Evolutionary conservation across 92 coral and sea anemone genomes (phyloP), one percentile per base, ranked within the genome.

Genomic region (Heliopora coerulea): DNA sequence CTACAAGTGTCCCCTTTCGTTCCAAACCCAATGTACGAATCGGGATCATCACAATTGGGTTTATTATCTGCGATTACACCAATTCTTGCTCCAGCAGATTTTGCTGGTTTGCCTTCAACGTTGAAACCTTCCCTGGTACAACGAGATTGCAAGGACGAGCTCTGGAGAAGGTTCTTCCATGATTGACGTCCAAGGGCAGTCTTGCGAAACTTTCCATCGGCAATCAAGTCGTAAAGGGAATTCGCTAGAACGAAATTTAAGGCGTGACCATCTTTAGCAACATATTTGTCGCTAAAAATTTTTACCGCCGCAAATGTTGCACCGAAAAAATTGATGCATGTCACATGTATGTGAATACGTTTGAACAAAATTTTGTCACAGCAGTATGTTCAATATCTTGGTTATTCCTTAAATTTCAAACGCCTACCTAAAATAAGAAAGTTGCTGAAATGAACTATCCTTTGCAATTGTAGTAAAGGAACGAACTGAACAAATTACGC

Each of bases 111-210:
- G 3, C 37, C 1, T 7, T 4, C 21, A 5, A 50, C 58, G 44
- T 82, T 82, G 48, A 85, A 85, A 8, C 86, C 86, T 46, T 85
- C 86, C 27, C 17, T 10, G 39, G 78, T 86, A 44, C 87, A 86
- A 21, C 79, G 72, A 0, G 21, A 15, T 67, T 86, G 87, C 32
- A 86, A 59, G 23, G 85, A 83, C 4, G 90, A 72, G 26, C 79
- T 79, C 24, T 21, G 63, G 44, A 83, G 66, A 72, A 86, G 63
- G 11, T 78, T 41, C 61, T 58, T 48, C 87, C 90, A 86, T 15
- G 54, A 34, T 30, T 13, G 35, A 23, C 82, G 76, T n/a, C 87
- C 82, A 20, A 78, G 62, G 11, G 39, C 25, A 26, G 78, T 65
- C 11, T 60, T 0, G 11, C 64, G 79, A 27, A 56, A 73, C 18